These are phyloP conservation scores for Manis pentadactyla DNA, from an alignment of 2,797 vertebrate genomes.

Conservation along the genomic window DNA sequence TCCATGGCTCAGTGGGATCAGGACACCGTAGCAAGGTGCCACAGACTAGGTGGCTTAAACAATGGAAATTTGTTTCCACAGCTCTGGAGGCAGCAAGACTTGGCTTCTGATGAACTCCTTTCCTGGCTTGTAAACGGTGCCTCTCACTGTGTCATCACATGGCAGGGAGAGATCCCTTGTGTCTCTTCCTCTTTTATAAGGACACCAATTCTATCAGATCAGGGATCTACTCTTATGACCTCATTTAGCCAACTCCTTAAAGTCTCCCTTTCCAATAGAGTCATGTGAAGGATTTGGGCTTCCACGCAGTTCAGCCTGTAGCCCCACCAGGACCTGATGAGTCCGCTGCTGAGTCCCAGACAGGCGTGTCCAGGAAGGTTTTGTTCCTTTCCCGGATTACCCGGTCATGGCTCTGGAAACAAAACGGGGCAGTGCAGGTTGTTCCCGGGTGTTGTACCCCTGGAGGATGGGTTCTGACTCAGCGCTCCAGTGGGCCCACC, in stretches of 20 bases:
- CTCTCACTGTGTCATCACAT: neutral
- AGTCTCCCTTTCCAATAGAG: neutral
- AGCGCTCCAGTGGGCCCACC: too few species aligned
- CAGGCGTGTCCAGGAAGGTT: neutral
- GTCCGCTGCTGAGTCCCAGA: neutral
- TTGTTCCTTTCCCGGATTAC: neutral
- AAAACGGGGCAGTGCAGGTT: neutral
- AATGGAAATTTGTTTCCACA: neutral
- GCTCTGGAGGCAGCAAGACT: neutral
- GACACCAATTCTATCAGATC: neutral
- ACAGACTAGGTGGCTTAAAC: neutral
- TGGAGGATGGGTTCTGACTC: neutral
- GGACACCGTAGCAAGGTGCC: neutral
- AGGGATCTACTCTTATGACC: neutral
- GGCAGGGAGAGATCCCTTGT: neutral
- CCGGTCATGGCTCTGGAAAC: neutral
- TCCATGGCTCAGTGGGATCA: too few species aligned
- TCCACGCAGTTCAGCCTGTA: neutral
- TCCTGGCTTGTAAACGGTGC: neutral
- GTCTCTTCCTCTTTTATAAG: neutral
- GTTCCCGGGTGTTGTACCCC: neutral
- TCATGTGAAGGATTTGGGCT: too few species aligned
- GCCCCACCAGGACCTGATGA: neutral
- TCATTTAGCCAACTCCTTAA: neutral
- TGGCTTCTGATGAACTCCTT: neutral